A percentile compares a stretch with the other conserved stretches of the same genome.
Conservation (phyloP, 2,888 invertebrate species). For the Eupithecia tripunctaria region DNA sequence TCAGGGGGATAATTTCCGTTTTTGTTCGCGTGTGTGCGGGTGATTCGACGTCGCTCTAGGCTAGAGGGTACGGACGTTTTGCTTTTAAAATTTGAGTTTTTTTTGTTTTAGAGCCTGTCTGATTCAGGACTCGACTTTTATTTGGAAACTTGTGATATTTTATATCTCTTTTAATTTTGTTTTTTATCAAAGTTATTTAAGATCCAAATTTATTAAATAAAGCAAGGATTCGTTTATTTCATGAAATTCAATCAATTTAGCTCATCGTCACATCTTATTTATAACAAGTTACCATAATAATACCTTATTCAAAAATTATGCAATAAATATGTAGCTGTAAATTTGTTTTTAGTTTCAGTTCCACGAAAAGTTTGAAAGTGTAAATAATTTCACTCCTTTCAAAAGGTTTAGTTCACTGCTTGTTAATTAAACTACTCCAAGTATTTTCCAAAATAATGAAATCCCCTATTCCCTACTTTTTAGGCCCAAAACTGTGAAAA, state of each 20-base stretch:
- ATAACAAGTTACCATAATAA: no score
- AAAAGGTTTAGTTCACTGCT: background rate
- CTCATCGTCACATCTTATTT: no score
- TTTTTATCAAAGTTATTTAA: background rate
- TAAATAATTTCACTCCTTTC: background rate
- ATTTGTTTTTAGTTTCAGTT: no score
- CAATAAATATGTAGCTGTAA: no score
- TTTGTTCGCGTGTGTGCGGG: slow-evolving; percentile 43
- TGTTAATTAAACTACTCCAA: background rate
- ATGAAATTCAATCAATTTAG: background rate
- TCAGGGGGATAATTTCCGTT: slow-evolving; percentile 69
- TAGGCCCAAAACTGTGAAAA: background rate
- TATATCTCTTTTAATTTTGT: background rate
- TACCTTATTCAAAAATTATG: no score
- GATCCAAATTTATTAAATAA: no score
- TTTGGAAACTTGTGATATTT: background rate
- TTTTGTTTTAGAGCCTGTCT: background rate
- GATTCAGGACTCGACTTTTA: slow-evolving; percentile 3
- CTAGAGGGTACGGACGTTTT: background rate
- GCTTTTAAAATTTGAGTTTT: slow-evolving; percentile 8
- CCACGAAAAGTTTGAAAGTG: background rate
- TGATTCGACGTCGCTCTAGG: slow-evolving; percentile 16
- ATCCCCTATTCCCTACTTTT: background rate
- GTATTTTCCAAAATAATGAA: background rate
- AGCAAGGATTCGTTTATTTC: background rate